Evolutionary conservation across 2,797 vertebrate genomes (phyloP).

Genomic region (Scleropages formosus): DNA sequence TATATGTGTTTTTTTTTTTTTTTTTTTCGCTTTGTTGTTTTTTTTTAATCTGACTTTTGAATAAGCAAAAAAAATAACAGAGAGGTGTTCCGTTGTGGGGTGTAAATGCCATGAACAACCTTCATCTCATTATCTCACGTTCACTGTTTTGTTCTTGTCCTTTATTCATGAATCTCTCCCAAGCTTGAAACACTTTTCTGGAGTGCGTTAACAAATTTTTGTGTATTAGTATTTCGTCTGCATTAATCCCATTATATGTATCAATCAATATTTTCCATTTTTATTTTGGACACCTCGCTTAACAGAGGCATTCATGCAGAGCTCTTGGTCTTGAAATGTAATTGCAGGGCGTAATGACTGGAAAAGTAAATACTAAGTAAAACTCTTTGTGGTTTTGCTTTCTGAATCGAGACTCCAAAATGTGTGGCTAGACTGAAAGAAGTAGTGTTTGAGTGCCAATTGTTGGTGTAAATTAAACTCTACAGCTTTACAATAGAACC

Average conservation of each 20-base stretch:
- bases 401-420: neutral
- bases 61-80: no score
- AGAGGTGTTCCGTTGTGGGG: no score
- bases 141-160: neutral
- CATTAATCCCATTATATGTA: neutral
- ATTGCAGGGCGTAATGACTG: slow-evolving; percentile 11
- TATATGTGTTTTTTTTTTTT: no score
- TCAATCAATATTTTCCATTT: slow-evolving; percentile 10
- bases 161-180: slow-evolving; percentile 1
- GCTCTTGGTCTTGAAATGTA: neutral
- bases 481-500: neutral
- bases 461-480: slow-evolving; percentile 1
- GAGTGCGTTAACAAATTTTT: neutral
- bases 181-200: neutral
- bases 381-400: neutral
- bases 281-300: slow-evolving; percentile 2
- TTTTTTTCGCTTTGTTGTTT: no score
- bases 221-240: slow-evolving; percentile 13
- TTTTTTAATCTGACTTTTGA: no score
- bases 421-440: neutral
- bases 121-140: no score
- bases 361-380: neutral
- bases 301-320: neutral
- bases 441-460: neutral
- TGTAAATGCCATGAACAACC: no score